Conservation (phyloP, 2,113 vertebrate genomes). For the Dipodomys spectabilis region DNA sequence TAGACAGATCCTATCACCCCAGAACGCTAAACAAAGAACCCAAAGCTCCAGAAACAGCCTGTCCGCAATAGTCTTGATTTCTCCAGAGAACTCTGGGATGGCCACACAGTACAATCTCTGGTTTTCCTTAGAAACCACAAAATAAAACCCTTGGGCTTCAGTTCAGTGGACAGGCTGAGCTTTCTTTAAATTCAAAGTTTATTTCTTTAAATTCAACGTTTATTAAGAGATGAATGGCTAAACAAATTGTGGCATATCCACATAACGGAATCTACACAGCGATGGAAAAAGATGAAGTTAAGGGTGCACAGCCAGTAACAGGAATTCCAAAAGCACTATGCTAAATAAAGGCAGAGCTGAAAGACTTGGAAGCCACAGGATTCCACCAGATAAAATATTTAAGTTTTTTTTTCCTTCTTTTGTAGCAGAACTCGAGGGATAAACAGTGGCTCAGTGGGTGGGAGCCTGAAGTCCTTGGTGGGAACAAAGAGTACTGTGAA, state of each 20-base stretch:
- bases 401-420: not conserved
- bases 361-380: not conserved
- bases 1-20: not conserved
- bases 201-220: too few species aligned
- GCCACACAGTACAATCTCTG: not conserved
- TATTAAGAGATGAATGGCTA: not conserved
- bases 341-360: not conserved
- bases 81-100: not conserved
- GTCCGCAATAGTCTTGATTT: not conserved
- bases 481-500: not conserved
- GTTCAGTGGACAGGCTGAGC: not conserved
- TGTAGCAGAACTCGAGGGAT: not conserved
- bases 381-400: slow-evolving; percentile 2
- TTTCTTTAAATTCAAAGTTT: slow-evolving; percentile 39
- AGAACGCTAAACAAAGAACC: not conserved
- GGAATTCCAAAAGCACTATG: not conserved
- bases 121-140: not conserved
- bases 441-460: not conserved
- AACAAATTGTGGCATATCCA: not conserved
- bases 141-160: not conserved
- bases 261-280: not conserved
- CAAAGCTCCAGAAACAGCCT: not conserved
- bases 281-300: not conserved
- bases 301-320: not conserved
- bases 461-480: not conserved